Percentiles rank a stretch among this genome's conserved stretches.
phyloP scores from a whole-genome alignment of 2,797 vertebrate species.

The Ctenopoma kingsleyae region DNA sequence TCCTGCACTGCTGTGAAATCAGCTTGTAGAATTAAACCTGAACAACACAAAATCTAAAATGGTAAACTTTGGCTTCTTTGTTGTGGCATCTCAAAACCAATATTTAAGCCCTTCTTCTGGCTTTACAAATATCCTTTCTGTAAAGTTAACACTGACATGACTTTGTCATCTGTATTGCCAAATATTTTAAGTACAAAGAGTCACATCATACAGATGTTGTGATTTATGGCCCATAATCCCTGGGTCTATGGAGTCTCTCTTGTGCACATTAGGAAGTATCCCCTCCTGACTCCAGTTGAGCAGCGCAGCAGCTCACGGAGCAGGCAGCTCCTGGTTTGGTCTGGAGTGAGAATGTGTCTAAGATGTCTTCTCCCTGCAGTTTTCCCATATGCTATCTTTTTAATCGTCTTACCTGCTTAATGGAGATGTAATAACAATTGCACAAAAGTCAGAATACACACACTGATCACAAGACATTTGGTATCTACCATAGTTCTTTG shows the following conservation, averaged over 20 bases:
- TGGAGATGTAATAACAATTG: conserved; percentile 9
- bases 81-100: background rate
- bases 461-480: background rate
- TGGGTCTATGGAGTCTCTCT: background rate
- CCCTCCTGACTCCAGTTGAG: background rate
- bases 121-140: background rate
- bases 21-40: background rate
- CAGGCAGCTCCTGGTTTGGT: background rate
- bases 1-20: background rate
- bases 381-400: conserved; percentile 7
- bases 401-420: conserved; percentile 30
- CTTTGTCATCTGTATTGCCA: background rate
- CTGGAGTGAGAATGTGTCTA: conserved; percentile 3
- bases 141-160: background rate
- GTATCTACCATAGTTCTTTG: background rate
- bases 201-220: background rate
- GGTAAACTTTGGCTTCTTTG: background rate
- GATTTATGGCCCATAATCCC: background rate
- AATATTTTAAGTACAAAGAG: background rate
- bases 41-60: background rate
- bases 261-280: background rate
- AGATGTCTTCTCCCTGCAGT: conserved; percentile 4
- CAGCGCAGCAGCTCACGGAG: conserved; percentile 1
- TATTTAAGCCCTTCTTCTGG: background rate
- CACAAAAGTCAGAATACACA: background rate